Evolutionary conservation across 2,113 vertebrate genomes (phyloP).

Genomic region (zebrafish (Danio rerio)): DNA sequence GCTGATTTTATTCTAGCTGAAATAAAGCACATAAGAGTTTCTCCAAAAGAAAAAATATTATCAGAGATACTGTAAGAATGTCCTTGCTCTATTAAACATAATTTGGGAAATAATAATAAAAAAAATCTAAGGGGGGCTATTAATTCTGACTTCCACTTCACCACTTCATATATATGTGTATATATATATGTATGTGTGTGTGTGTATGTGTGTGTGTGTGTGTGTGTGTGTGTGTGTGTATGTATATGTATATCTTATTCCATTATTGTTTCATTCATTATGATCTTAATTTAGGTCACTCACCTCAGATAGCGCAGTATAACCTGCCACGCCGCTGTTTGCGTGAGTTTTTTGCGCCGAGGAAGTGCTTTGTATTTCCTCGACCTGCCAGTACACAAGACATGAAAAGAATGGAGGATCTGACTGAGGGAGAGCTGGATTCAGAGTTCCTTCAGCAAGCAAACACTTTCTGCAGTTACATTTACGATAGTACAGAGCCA

Average conservation of each 20-base stretch:
- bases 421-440: conserved; percentile 45
- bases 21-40: too few species aligned
- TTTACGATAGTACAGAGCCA: conserved; percentile 46
- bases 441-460: conserved; percentile 57
- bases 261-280: background rate
- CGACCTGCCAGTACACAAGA: conserved; percentile 40
- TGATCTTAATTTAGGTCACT: conserved; percentile 19
- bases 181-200: too few species aligned
- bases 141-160: too few species aligned
- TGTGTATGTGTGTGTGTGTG: background rate
- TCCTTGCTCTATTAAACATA: too few species aligned
- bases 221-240: background rate
- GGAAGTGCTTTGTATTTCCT: conserved; percentile 63
- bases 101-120: too few species aligned
- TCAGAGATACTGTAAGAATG: too few species aligned
- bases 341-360: conserved; percentile 52
- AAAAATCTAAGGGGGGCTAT: too few species aligned
- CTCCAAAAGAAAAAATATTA: too few species aligned
- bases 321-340: conserved; percentile 57
- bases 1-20: background rate
- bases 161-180: too few species aligned
- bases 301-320: background rate
- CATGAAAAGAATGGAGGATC: conserved; percentile 53
- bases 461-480: conserved; percentile 57
- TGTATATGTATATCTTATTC: background rate